These are phyloP conservation scores for Ailurus styani DNA, from an alignment of 2,113 vertebrate species.

Conservation along the genomic window DNA sequence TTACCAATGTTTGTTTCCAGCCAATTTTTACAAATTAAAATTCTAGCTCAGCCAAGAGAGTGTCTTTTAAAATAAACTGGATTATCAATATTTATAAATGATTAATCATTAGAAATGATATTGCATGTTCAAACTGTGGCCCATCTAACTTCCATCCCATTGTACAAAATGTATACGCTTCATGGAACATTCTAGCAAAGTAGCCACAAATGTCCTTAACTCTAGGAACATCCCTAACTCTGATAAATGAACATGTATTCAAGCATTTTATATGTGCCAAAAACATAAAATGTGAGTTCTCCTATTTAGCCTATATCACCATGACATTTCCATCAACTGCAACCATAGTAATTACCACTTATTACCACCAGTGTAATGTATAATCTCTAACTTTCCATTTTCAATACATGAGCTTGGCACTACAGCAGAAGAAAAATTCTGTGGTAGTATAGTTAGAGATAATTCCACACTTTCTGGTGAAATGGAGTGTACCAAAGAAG, in stretches of 20 bases:
- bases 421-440: not conserved
- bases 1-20: conserved; percentile 56
- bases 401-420: not conserved
- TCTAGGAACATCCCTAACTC: not conserved
- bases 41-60: conserved; percentile 41
- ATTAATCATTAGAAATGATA: conserved; percentile 48
- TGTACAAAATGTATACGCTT: not conserved
- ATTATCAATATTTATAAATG: conserved; percentile 60
- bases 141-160: not conserved
- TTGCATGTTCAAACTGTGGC: not conserved
- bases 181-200: not conserved
- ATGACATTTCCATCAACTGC: not conserved
- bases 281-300: not conserved
- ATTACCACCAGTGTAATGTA: not conserved
- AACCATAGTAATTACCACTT: not conserved
- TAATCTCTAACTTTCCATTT: not conserved
- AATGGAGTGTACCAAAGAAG: not conserved
- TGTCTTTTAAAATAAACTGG: conserved; percentile 47
- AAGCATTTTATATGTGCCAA: not conserved
- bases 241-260: not conserved
- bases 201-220: not conserved
- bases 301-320: not conserved
- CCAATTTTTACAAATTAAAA: conserved; percentile 69
- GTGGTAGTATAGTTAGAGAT: not conserved
- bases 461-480: not conserved